These are phyloP conservation scores for Odontamblyopus rebecca DNA, from an alignment of 2,797 vertebrate genomes.

Conservation along the genomic window DNA sequence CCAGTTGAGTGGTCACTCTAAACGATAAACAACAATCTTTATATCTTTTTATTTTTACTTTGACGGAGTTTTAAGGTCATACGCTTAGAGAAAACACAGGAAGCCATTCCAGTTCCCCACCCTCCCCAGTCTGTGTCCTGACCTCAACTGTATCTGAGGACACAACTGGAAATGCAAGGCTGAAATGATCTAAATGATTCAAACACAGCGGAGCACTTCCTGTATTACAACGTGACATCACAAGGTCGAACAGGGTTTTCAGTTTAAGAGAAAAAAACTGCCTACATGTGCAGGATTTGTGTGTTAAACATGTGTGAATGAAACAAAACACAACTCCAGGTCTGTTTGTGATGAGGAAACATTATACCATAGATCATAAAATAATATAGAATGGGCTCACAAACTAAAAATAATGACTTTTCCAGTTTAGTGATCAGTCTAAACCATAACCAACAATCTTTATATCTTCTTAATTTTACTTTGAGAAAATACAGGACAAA, in stretches of 20 bases:
- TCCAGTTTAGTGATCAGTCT: slow-evolving; percentile 8
- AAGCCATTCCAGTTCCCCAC: not conserved
- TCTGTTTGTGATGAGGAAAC: too few relatives aligned
- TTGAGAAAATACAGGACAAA: not conserved
- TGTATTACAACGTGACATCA: too few relatives aligned
- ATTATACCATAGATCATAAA: too few relatives aligned
- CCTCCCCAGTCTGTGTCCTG: not conserved
- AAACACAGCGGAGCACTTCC: too few relatives aligned
- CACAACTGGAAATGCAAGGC: too few relatives aligned
- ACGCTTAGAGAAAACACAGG: not conserved
- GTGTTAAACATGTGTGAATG: too few relatives aligned
- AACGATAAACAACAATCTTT: slow-evolving; percentile 1
- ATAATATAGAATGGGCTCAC: too few relatives aligned
- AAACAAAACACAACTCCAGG: too few relatives aligned
- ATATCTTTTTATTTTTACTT: not conserved
- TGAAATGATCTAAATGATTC: too few relatives aligned
- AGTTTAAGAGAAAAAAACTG: too few relatives aligned
- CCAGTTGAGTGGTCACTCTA: slow-evolving; percentile 10
- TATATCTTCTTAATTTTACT: not conserved
- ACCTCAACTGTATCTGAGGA: not conserved
- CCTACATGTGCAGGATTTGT: too few relatives aligned
- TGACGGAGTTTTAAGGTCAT: slow-evolving; percentile 1
- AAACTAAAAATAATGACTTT: slow-evolving; percentile 30
- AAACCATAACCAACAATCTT: slow-evolving; percentile 2
- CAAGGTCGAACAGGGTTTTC: too few relatives aligned